Evolutionary conservation across 2,888 invertebrate genomes (phyloP).

Genomic region (Acanthopleura granulata): DNA sequence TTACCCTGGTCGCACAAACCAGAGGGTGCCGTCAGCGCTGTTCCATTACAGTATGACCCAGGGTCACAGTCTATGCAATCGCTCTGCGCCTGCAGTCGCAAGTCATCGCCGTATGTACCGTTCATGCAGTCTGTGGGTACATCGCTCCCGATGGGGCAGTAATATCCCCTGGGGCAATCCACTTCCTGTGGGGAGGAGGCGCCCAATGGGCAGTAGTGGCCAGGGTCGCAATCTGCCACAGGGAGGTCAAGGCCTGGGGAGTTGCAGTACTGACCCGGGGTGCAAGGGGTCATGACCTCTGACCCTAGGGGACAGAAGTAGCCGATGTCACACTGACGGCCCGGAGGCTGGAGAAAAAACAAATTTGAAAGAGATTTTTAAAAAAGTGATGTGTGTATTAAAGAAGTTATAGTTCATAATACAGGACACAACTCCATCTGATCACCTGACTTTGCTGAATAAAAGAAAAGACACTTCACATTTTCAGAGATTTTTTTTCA

Average conservation of each 20-base stretch:
- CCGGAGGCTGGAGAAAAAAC: conserved; percentile 46
- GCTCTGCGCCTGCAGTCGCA: conserved; percentile 32
- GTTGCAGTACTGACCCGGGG: conserved; percentile 61
- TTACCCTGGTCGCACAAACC: conserved; percentile 54
- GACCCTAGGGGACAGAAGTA: conserved; percentile 62
- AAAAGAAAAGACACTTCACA: too few relatives aligned
- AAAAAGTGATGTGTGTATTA: too few relatives aligned
- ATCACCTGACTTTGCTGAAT: background rate
- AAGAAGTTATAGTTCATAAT: background rate
- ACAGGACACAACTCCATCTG: background rate
- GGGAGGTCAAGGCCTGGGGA: conserved; percentile 49
- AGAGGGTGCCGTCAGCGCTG: conserved; percentile 46
- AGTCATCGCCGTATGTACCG: conserved; percentile 58
- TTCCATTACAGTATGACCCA: conserved; percentile 59
- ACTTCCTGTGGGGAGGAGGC: conserved; percentile 44
- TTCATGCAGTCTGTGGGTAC: conserved; percentile 58
- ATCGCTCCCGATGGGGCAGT: conserved; percentile 52
- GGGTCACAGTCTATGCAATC: conserved; percentile 56
- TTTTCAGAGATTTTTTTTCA: too few relatives aligned
- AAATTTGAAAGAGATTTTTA: background rate
- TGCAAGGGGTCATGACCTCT: conserved; percentile 49
- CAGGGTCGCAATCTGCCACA: conserved; percentile 53
- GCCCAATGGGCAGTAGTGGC: conserved; percentile 58
- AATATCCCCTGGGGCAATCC: conserved; percentile 53
- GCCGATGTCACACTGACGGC: conserved; percentile 61